Evolutionary conservation across 2,113 vertebrate species (phyloP).

Genomic region (Cryptomyrus ogoouensis): DNA sequence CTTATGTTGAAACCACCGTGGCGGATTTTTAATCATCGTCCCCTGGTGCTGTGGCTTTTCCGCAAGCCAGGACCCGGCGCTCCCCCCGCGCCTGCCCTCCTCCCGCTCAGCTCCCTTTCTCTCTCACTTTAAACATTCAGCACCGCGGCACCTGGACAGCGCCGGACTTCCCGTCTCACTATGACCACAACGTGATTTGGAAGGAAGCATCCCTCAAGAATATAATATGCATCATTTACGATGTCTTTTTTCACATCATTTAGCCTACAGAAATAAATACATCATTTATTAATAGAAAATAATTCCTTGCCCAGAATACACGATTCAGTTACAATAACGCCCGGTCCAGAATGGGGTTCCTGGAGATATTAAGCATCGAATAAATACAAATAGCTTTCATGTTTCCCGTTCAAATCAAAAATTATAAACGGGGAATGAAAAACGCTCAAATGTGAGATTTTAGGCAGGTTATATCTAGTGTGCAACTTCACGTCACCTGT

Average conservation of each 20-base stretch:
- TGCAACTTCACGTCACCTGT: neutral
- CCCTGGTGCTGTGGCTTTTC: neutral
- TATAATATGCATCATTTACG: neutral
- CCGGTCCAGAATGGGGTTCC: neutral
- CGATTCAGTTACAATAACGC: neutral
- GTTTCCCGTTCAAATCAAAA: neutral
- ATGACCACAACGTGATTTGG: neutral
- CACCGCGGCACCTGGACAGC: slow-evolving; percentile 9
- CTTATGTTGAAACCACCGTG: slow-evolving; percentile 16
- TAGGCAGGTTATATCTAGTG: neutral
- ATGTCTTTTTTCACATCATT: neutral
- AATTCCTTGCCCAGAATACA: neutral
- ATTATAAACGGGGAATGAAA: neutral
- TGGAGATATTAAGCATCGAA: neutral
- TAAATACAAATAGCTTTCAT: neutral
- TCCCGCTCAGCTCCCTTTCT: neutral
- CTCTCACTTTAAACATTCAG: slow-evolving; percentile 16
- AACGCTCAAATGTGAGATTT: neutral
- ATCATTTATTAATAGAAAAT: neutral
- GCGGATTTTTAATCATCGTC: slow-evolving; percentile 19
- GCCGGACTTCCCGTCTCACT: neutral
- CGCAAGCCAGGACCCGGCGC: neutral
- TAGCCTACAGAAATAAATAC: neutral
- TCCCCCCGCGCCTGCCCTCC: neutral
- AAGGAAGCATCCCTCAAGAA: neutral